Conservation (phyloP, 2,113 vertebrate species). For the Phalacrocorax pelagicus region DNA sequence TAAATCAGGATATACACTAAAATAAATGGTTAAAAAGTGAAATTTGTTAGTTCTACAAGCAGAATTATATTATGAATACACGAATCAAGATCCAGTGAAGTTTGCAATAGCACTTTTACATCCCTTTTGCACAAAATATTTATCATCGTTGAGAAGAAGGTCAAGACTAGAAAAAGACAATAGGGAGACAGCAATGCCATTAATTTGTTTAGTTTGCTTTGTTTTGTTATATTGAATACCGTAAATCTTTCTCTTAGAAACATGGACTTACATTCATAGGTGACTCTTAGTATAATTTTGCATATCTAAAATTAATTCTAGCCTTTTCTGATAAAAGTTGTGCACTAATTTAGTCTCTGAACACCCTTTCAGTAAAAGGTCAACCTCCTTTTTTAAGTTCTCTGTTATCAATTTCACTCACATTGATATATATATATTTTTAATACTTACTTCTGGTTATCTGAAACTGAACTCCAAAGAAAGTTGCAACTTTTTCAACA, state of each 20-base stretch:
- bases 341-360: background rate
- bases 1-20: background rate
- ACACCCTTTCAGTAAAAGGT: background rate
- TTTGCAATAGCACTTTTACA: background rate
- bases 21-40: background rate
- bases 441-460: background rate
- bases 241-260: background rate
- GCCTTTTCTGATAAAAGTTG: background rate
- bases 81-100: background rate
- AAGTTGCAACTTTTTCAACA: background rate
- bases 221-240: background rate
- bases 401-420: background rate
- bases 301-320: background rate
- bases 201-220: background rate
- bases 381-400: background rate
- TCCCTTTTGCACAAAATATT: background rate
- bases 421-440: background rate
- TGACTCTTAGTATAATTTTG: background rate
- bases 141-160: background rate
- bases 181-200: background rate
- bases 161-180: background rate
- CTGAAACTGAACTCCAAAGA: background rate
- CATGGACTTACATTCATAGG: background rate
- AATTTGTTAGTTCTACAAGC: background rate
- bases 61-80: background rate